phyloP scores from a whole-genome alignment of 1,140 invertebrate genomes.

The Pseudomyrmex gracilis region DNA sequence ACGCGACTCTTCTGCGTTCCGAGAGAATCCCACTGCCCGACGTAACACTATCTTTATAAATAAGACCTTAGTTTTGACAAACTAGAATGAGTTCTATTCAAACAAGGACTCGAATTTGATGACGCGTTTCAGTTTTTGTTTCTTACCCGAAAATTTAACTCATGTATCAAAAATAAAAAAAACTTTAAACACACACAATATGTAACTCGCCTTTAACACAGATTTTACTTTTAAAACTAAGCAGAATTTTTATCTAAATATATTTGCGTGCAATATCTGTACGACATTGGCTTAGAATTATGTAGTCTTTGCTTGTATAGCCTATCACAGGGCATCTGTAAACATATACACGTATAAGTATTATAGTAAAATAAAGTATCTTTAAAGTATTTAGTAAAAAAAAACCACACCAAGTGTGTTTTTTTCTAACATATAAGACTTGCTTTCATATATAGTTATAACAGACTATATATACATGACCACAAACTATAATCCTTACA shows the following conservation, averaged over 20 bases:
- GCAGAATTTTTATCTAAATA: slow-evolving; percentile 70
- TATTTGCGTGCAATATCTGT: slow-evolving; percentile 74
- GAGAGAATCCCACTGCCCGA: no score
- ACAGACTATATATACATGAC: slow-evolving; percentile 81
- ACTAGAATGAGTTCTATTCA: no score
- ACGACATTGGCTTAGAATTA: slow-evolving; percentile 70
- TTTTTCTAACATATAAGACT: slow-evolving; percentile 82
- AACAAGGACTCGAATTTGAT: no score
- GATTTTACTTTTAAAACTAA: slow-evolving; percentile 21
- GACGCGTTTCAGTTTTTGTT: no score
- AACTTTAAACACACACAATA: no score
- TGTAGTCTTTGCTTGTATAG: slow-evolving; percentile 76
- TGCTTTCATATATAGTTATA: slow-evolving; percentile 79
- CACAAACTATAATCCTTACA: slow-evolving; percentile 86
- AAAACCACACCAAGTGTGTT: slow-evolving; percentile 81
- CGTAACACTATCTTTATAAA: no score
- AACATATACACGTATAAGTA: slow-evolving; percentile 12
- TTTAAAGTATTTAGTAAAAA: no score
- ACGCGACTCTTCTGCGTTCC: no score
- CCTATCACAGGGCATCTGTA: slow-evolving; percentile 81
- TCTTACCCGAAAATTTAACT: no score
- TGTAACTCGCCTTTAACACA: no score
- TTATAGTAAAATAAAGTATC: background rate
- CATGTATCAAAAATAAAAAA: no score
- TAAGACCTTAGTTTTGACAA: no score